Evolutionary conservation across 2,113 vertebrate species (phyloP), one percentile per base, ranked within the genome.

Genomic region (Nibea albiflora): DNA sequence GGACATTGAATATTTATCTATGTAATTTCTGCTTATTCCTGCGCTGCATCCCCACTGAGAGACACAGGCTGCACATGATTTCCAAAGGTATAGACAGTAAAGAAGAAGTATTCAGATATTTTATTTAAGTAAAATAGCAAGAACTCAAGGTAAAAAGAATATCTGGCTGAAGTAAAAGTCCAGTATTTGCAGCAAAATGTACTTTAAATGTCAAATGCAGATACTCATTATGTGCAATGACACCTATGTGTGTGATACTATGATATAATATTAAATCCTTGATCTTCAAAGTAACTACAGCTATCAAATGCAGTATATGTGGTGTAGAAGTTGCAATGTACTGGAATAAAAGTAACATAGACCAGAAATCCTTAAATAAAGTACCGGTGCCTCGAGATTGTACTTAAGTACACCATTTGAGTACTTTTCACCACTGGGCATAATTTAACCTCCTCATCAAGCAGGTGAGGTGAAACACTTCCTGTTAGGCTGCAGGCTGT

Each of bases 1-100:
- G 87, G 84, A 87, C 39, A 1, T 56, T 84, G 73, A 89, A 90
- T 88, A 90, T 85, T 84, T 87, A 90, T 80, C 63, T 50, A 2
- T 73, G 69, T 84, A 44, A 87, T 81, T 67, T 84, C 28, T 58
- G 61, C 73, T 73, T 83, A 56, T 79, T 71, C 44, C 28, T 47
- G 53, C 70, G 58, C 72, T n/a, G 15, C 39, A n/a, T 66, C 22
- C 26, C 39, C 64, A 61, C 87, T 68, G 56, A 81, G 60, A 52
- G 39, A 57, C 39, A 74, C 57, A 8, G 12, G 44, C 24, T 52
- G 15, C 70, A 70, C 16, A 56, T 62, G 57, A 49, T 78, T 82
- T 83, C 47, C 24, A 62, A 49, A 76, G 12, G 5, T 71, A 16
- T 12, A 72, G 10, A 5, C n/a, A 3, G 26, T 1, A 1, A 61